These are phyloP conservation scores for Apistogramma diplotaenia DNA, from an alignment of 2,113 vertebrate species.

Conservation along the genomic window DNA sequence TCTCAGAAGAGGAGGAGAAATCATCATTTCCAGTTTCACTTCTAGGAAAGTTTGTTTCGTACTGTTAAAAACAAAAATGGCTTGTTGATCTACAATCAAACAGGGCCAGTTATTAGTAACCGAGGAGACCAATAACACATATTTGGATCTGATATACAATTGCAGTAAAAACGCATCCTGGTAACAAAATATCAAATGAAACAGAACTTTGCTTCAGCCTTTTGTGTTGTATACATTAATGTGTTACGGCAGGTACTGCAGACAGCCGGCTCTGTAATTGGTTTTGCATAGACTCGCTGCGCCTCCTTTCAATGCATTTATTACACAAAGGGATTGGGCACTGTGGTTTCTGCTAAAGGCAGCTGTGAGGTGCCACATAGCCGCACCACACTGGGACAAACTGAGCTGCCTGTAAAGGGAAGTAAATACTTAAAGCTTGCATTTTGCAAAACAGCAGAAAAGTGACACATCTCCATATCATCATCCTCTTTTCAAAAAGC, in stretches of 20 bases:
- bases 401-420: no score
- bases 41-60: not conserved
- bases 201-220: not conserved
- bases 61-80: not conserved
- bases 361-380: not conserved
- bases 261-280: not conserved
- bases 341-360: not conserved
- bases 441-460: no score
- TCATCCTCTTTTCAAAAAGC: no score
- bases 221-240: fast-evolving
- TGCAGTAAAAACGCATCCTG: not conserved
- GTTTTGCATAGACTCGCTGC: no score
- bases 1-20: not conserved
- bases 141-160: not conserved
- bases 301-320: not conserved
- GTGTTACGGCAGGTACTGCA: no score
- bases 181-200: not conserved
- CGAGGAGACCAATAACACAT: fast-evolving
- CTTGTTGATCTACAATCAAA: fast-evolving
- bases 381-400: not conserved
- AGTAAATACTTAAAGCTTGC: no score
- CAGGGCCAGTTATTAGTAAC: not conserved
- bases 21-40: not conserved
- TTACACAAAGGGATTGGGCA: not conserved
- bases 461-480: not conserved